Percentiles rank a stretch among this genome's conserved stretches.
phyloP scores from a whole-genome alignment of 2,113 vertebrate species.

The Orycteropus afer region DNA sequence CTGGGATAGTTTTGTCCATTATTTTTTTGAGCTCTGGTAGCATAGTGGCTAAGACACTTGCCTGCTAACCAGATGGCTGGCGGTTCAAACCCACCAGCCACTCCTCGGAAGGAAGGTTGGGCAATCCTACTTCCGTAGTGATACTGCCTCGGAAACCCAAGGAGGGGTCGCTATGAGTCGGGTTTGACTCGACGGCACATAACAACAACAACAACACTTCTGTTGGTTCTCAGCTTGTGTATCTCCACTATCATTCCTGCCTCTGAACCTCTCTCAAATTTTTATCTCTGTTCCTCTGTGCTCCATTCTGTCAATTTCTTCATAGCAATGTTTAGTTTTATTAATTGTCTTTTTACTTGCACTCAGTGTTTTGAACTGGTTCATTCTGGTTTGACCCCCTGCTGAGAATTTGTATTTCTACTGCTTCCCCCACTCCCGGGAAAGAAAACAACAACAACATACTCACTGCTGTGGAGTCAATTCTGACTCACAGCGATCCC shows the following conservation, averaged over 20 bases:
- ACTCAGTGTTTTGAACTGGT: background rate
- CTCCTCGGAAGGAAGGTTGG: too few relatives aligned
- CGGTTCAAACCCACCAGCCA: too few relatives aligned
- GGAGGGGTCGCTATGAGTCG: too few relatives aligned
- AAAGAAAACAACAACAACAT: too few relatives aligned
- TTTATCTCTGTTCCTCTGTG: background rate
- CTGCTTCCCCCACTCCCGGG: too few relatives aligned
- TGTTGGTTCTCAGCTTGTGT: background rate
- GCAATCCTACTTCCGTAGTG: too few relatives aligned
- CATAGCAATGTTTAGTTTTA: background rate
- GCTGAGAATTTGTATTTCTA: background rate
- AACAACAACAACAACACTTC: background rate
- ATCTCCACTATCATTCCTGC: background rate
- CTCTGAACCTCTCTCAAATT: background rate
- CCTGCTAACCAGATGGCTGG: too few relatives aligned
- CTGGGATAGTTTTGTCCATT: background rate
- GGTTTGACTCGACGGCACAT: too few relatives aligned
- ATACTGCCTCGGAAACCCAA: too few relatives aligned
- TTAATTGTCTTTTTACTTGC: background rate
- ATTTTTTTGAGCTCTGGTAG: constrained; percentile 37
- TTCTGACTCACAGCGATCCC: too few relatives aligned
- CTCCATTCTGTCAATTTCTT: background rate
- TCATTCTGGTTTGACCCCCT: background rate
- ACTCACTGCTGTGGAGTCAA: too few relatives aligned
- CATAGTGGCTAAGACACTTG: too few relatives aligned